These are phyloP conservation scores for Plusia festucae DNA, from an alignment of 2,888 invertebrate genomes.

Conservation along the genomic window DNA sequence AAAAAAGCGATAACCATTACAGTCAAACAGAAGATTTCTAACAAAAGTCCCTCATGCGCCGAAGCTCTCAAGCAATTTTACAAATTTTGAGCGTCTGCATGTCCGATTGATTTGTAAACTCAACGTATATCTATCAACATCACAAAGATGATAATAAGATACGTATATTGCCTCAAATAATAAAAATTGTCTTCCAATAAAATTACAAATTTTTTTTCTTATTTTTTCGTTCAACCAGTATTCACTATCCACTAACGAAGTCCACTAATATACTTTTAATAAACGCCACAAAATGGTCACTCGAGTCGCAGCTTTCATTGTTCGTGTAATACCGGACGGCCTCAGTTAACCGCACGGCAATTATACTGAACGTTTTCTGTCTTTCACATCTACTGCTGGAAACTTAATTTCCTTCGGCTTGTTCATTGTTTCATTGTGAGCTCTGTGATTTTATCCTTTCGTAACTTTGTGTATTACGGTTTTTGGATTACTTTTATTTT, in stretches of 20 bases:
- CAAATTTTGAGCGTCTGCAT: no score
- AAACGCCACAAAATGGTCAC: conserved; percentile 48
- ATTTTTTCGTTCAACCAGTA: not conserved
- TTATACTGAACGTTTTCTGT: conserved; percentile 65
- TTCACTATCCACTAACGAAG: not conserved
- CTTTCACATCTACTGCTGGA: conserved; percentile 63
- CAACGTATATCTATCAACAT: no score
- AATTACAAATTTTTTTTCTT: not conserved
- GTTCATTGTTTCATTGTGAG: conserved; percentile 62
- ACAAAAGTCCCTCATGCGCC: no score
- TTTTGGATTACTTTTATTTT: conserved; percentile 2
- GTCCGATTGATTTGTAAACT: no score
- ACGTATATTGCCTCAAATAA: no score
- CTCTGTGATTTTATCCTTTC: conserved; percentile 46
- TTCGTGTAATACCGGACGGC: conserved; percentile 62
- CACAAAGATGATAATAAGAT: no score
- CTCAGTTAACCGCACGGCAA: conserved; percentile 65
- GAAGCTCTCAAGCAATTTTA: no score
- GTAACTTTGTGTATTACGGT: conserved; percentile 14
- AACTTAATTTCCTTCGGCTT: conserved; percentile 68
- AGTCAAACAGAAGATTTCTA: no score
- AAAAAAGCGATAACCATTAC: no score
- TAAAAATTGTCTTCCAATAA: not conserved
- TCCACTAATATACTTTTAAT: conserved; percentile 22
- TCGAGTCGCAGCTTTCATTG: conserved; percentile 54